Evolutionary conservation across 1,140 invertebrate genomes (phyloP), one percentile per base, ranked within the genome.

Genomic region (Aradophagus sp.): DNA sequence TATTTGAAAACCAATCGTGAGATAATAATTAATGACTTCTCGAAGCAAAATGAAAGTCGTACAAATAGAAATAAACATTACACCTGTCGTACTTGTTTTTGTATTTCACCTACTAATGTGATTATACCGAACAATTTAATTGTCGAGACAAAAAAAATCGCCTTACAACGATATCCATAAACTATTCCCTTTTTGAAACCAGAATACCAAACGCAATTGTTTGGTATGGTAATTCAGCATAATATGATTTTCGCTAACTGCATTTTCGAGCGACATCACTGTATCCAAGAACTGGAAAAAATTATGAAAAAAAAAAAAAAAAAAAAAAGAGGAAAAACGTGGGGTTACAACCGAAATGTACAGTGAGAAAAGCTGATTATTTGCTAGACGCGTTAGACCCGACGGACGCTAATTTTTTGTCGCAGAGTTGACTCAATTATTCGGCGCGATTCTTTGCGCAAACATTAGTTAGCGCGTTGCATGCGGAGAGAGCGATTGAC

Each of bases 401-500:
- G 12, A 42, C 34, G 15, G 58, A 52, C 62, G 71, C 62, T 78
- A 74, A 77, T 56, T 69, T 80, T 81, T 77, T 67, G 45, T 69
- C 58, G 50, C 66, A 45, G 44, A 63, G 68, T 68, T 77, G 79
- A 83, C 78, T 79, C 76, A 79, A 85, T 85, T 84, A 84, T 84
- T 75, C 76, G 73, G 74, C 72, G 74, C 78, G 76, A 83, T 84
- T 85, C 80, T 83, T 83, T 82, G 77, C 73, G 79, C 80, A 86
- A 86, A 86, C 84, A 85, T 84, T 86, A 86, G 84, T 86, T 86
- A 86, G 84, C 75, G 62, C 52, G 66, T 32, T 69, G 68, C 36
- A 55, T 72, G 75, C 52, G 48, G 4, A 8, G 45, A 73, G 45
- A 59, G 52, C 55, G 75, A 81, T 80, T 79, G 78, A 76, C 75